A percentile compares a stretch with the other conserved stretches of the same genome.
Conservation (phyloP, 2,888 invertebrate species). For the Nomada fucata region DNA sequence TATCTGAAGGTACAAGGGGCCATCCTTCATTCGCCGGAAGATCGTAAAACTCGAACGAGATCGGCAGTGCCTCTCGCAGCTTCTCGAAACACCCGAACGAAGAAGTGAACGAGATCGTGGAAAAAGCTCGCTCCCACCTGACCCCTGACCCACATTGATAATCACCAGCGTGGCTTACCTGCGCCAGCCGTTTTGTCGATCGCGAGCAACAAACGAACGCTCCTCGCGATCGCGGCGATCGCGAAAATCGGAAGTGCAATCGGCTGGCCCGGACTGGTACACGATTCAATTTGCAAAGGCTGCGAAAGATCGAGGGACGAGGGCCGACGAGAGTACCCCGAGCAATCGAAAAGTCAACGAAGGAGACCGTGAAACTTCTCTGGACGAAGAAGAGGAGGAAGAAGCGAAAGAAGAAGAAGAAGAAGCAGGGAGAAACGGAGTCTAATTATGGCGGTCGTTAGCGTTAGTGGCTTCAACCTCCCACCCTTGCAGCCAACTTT, state of each 20-base stretch:
- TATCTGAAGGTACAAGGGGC: background rate
- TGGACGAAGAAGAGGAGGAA: conserved; percentile 23
- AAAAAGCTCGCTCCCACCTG: conserved; percentile 5
- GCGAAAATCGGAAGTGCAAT: conserved; percentile 1
- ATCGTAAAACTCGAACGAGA: conserved; percentile 22
- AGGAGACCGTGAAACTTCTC: conserved; percentile 24
- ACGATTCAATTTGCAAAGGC: conserved; percentile 54
- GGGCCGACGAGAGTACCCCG: conserved; percentile 30
- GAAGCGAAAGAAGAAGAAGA: conserved; percentile 3
- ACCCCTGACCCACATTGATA: conserved; percentile 23
- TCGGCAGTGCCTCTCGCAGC: background rate
- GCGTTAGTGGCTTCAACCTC: conserved; percentile 48
- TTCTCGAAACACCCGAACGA: background rate
- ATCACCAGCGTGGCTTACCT: background rate
- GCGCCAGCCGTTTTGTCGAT: background rate
- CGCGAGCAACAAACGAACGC: background rate
- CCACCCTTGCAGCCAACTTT: conserved; percentile 31
- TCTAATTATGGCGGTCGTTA: conserved; percentile 71
- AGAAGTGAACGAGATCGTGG: conserved; percentile 7
- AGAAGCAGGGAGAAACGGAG: conserved; percentile 3
- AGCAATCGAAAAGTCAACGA: conserved; percentile 65
- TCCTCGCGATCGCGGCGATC: background rate
- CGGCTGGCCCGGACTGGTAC: conserved; percentile 2
- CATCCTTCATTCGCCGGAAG: background rate
- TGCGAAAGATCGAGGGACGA: conserved; percentile 11